These are phyloP conservation scores for Catonia carolina DNA, from an alignment of 2,888 invertebrate species.

Conservation along the genomic window DNA sequence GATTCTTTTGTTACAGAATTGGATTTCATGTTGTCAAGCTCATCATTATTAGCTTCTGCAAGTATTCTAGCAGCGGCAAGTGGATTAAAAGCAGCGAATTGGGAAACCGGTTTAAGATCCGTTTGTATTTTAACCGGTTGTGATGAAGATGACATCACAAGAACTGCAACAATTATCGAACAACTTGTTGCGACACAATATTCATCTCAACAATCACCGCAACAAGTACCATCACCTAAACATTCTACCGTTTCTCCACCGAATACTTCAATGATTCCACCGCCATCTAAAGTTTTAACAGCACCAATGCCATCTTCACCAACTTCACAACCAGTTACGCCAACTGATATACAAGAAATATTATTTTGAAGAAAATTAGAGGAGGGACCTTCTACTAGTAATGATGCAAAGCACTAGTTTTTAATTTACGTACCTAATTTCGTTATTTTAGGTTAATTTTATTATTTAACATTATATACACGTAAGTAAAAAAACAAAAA, in stretches of 20 bases:
- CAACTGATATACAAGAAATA: slow-evolving; percentile 2
- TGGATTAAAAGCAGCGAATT: background rate
- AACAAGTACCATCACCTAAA: background rate
- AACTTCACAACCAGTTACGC: background rate
- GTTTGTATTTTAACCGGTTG: too few species aligned
- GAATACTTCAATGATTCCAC: background rate
- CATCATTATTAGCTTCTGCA: background rate
- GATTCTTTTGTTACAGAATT: slow-evolving; percentile 4
- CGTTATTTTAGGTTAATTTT: too few species aligned
- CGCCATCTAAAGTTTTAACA: background rate
- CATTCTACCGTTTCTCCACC: background rate
- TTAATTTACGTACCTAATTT: too few species aligned
- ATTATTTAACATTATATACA: too few species aligned
- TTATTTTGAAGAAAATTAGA: slow-evolving; percentile 1
- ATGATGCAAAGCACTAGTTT: too few species aligned
- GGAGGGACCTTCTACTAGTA: background rate
- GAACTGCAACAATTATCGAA: too few species aligned
- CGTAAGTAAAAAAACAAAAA: too few species aligned
- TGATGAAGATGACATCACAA: too few species aligned
- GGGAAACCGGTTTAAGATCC: too few species aligned
- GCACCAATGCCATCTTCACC: background rate
- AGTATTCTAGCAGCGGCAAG: background rate
- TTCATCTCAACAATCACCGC: too few species aligned
- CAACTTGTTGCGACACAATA: too few species aligned
- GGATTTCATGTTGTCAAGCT: background rate